A percentile compares a stretch with the other conserved stretches of the same genome.
phyloP scores from a whole-genome alignment of 1,140 invertebrate species.

The Drosophila parvula region DNA sequence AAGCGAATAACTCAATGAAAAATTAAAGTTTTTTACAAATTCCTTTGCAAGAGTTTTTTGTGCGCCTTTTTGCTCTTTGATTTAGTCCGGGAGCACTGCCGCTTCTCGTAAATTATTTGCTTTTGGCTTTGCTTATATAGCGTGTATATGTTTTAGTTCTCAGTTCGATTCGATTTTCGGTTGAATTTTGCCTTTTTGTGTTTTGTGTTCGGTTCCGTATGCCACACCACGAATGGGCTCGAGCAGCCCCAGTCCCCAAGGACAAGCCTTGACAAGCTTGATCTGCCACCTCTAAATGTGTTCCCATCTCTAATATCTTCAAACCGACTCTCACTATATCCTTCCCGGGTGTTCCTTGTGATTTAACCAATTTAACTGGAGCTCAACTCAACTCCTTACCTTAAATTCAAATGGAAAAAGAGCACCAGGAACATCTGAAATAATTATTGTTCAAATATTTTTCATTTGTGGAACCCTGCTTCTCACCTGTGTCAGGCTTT shows the following conservation, averaged over 20 bases:
- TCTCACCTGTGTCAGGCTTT: neutral
- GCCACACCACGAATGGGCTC: conserved; percentile 69
- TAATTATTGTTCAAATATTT: neutral
- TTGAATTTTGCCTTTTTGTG: conserved; percentile 16
- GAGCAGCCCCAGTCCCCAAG: conserved; percentile 7
- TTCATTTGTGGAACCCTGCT: neutral
- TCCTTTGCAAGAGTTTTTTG: conserved; percentile 55
- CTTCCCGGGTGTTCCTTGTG: neutral
- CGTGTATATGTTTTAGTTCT: conserved; percentile 34
- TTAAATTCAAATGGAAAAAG: neutral
- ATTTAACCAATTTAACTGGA: neutral
- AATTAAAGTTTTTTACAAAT: conserved; percentile 39
- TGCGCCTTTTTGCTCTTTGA: conserved; percentile 58
- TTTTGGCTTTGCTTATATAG: conserved; percentile 42
- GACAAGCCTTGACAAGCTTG: conserved; percentile 2
- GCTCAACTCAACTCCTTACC: neutral
- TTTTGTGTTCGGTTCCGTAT: conserved; percentile 17
- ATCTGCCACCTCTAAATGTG: conserved; percentile 1
- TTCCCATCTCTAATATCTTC: neutral
- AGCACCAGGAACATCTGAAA: neutral
- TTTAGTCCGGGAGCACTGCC: conserved; percentile 25
- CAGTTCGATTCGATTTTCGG: conserved; percentile 34
- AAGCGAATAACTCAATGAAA: conserved; percentile 29
- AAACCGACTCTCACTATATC: neutral
- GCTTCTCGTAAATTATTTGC: conserved; percentile 47